Evolutionary conservation across 2,797 vertebrate genomes (phyloP), one percentile per base, ranked within the genome.

Genomic region (Acanthurus lineatus): DNA sequence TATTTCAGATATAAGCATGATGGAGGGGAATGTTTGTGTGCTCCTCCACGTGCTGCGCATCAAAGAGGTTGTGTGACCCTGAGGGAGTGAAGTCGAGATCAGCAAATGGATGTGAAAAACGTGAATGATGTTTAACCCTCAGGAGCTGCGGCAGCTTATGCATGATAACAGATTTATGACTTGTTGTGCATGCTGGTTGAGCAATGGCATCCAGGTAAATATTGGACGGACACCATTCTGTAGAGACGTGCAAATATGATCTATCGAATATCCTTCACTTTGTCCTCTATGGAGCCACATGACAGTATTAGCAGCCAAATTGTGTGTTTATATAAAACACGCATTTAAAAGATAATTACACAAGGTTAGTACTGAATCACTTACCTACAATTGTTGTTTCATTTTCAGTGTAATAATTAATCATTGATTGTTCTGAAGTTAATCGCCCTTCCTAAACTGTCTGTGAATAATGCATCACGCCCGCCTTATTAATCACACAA

Each of bases 121-220:
- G 47, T 86, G 86, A 92, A 88, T 86, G 85, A 90, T 90, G 79
- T 90, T 87, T 67, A 90, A 88, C 67, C 85, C 67, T 67, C 68
- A 11, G 80, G 73, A 57, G 74, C 52, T 19, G 45, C 20, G 28
- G 60, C 59, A 53, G 51, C 72, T 82, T 81, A 72, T 81, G 88
- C 52, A 44, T 14, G 62, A 66, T 61, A 72, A 72, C 44, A 73
- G 90, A 94, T 91, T 92, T 91, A 94, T 93, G 91, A 89, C 83
- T 82, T 74, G 81, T 79, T 84, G 61, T 83, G 75, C 65, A 49
- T 87, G 77, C 71, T 57, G 78, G 38, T 53, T 84, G 90, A 93
- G 83, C 82, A 80, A 91, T 84, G 78, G 72, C 70, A 77, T 76
- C 75, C 77, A 44, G 22, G 65, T 19, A 73, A 89, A 92, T 91